Conservation (phyloP, 2,888 invertebrate species). For the Cheilosia pagana region DNA sequence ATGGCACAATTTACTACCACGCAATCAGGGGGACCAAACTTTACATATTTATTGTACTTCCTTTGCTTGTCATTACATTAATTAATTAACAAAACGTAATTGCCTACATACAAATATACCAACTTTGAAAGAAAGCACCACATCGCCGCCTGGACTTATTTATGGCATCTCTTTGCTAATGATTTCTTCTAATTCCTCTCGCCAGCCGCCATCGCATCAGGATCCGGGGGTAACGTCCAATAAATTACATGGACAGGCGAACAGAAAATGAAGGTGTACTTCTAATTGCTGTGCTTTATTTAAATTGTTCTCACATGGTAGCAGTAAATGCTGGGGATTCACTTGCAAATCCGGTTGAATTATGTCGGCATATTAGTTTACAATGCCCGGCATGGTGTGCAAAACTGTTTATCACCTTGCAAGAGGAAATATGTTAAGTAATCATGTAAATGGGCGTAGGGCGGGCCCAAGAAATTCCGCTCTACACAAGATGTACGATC, state of each 20-base stretch:
- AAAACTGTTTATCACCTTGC: slow-evolving; percentile 57
- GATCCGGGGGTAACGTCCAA: slow-evolving; percentile 26
- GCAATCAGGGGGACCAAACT: too few species aligned
- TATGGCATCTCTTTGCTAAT: slow-evolving; percentile 48
- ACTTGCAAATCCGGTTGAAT: slow-evolving; percentile 65
- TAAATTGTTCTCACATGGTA: slow-evolving; percentile 74
- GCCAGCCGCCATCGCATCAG: slow-evolving; percentile 5
- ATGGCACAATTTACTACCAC: too few species aligned
- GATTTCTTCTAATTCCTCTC: slow-evolving; percentile 64
- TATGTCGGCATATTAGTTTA: slow-evolving; percentile 63
- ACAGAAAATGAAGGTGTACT: slow-evolving; percentile 73
- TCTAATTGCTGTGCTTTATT: slow-evolving; percentile 72
- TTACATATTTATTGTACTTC: not conserved
- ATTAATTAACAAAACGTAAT: slow-evolving; percentile 41
- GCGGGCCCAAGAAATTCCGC: not conserved
- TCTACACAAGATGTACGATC: too few species aligned
- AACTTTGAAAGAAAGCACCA: not conserved
- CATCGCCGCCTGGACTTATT: slow-evolving; percentile 19
- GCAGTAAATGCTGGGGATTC: slow-evolving; percentile 64
- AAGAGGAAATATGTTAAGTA: slow-evolving; percentile 40
- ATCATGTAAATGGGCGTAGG: slow-evolving; percentile 44
- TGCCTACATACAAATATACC: not conserved
- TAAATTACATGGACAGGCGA: slow-evolving; percentile 70
- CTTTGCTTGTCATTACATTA: slow-evolving; percentile 33
- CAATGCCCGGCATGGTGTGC: slow-evolving; percentile 35